These are phyloP conservation scores for Poliocrania exsul DNA, from an alignment of 2,797 vertebrate species.

Conservation along the genomic window DNA sequence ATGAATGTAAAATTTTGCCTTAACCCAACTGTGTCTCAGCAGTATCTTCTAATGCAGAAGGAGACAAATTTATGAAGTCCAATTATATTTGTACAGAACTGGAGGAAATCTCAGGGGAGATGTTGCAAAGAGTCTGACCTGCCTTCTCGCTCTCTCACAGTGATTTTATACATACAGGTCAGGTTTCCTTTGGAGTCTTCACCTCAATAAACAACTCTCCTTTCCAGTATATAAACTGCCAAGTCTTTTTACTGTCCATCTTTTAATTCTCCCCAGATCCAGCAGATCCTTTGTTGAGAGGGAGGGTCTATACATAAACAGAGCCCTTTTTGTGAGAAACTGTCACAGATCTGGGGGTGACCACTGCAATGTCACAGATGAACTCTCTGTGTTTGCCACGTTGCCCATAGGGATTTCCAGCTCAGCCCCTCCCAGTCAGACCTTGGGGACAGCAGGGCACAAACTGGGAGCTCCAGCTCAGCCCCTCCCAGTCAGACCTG, in stretches of 20 bases:
- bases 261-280: neutral
- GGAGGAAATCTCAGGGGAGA: neutral
- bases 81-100: neutral
- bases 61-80: neutral
- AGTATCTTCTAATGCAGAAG: neutral
- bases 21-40: neutral
- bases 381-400: neutral
- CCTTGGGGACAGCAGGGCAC: neutral
- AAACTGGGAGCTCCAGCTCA: too few relatives aligned
- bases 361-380: rapidly evolving
- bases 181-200: neutral
- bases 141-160: neutral
- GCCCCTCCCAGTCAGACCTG: too few relatives aligned
- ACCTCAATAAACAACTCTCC: neutral
- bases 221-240: neutral
- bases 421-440: neutral
- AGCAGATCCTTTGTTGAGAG: neutral
- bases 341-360: neutral
- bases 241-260: neutral
- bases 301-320: neutral
- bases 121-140: neutral
- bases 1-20: neutral
- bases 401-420: rapidly evolving
- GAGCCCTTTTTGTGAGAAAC: neutral
- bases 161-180: neutral